Evolutionary conservation across 2,797 vertebrate genomes (phyloP), one percentile per base, ranked within the genome.

Genomic region (Tauraco hartlaubi): DNA sequence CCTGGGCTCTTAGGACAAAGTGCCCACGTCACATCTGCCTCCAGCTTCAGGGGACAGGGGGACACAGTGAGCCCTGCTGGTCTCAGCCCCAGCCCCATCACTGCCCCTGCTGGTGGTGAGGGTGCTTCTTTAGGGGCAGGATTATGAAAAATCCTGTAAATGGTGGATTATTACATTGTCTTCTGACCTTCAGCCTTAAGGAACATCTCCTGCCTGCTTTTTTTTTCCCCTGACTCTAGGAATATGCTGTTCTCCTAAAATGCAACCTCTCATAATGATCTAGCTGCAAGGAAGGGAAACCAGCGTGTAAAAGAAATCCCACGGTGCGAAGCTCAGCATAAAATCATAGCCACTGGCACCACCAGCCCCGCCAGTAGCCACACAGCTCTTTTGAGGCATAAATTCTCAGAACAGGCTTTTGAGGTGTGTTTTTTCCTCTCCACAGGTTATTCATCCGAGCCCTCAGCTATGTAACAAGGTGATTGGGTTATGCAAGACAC

Each of bases 331-430:
- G 26, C 25, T 85, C 11, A 76, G 37, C 43, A 22, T 64, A 46
- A 88, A 74, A 56, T 41, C 68, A 52, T 22, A 49, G 63, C 15
- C 51, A 21, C 21, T 54, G 78, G 26, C 51, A 80, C 15, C 44
- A 31, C 43, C 21, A 39, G 9, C 35, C 4, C 3, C 3, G 1
- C 22, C 10, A 56, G 31, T 20, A 63, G 11, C 35, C 5, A 0
- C 0, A 0, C 39, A 55, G 55, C 23, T 75, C 35, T 81, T 5
- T 0, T 1, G 1, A 78, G 46, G 48, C 48, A 55, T 33, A 49
- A 5, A 69, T 80, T 79, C 29, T 83, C 49, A 63, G n/a, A 52
- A 6, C 19, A 31, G 37, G 15, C 19, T 88, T 83, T 78, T 71
- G 33, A 66, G 31, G 52, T 71, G n/a, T 62, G 15, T 54, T 77